Conservation (phyloP, 2,888 invertebrate species). For the Trisateles emortualis region DNA sequence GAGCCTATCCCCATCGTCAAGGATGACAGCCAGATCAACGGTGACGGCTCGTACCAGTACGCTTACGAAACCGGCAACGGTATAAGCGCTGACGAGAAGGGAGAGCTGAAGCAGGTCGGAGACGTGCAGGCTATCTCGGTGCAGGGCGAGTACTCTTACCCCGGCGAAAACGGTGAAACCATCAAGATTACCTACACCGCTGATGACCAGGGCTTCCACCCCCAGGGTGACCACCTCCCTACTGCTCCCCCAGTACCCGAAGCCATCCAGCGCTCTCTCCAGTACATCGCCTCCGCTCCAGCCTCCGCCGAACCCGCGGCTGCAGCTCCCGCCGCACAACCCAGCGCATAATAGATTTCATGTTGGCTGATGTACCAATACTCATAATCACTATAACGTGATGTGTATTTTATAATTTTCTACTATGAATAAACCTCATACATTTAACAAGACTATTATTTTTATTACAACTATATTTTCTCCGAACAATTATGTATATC, state of each 20-base stretch:
- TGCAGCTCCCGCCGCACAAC: constrained; percentile 25
- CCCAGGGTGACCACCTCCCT: constrained; percentile 88
- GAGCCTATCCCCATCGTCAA: constrained; percentile 85
- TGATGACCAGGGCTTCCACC: constrained; percentile 91
- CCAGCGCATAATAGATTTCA: constrained; percentile 57
- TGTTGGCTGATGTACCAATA: constrained; percentile 56
- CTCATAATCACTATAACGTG: constrained; percentile 57
- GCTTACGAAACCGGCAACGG: constrained; percentile 90
- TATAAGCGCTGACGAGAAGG: constrained; percentile 87
- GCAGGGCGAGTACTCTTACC: constrained; percentile 89
- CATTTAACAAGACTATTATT: constrained; percentile 10
- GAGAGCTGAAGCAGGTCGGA: constrained; percentile 87
- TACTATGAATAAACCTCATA: constrained; percentile 50
- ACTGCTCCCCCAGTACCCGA: constrained; percentile 91
- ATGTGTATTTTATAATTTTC: constrained; percentile 61
- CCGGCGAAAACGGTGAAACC: constrained; percentile 88
- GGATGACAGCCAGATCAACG: constrained; percentile 86
- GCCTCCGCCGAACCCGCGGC: constrained; percentile 85
- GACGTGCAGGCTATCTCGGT: constrained; percentile 86
- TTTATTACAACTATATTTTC: not conserved
- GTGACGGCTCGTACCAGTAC: constrained; percentile 88
- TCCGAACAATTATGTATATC: too few relatives aligned
- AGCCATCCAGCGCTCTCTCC: constrained; percentile 88
- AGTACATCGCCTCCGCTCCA: constrained; percentile 79
- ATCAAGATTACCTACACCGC: constrained; percentile 89